Evolutionary conservation across 2,888 invertebrate species (phyloP).

Genomic region (Diplolepis rosae): DNA sequence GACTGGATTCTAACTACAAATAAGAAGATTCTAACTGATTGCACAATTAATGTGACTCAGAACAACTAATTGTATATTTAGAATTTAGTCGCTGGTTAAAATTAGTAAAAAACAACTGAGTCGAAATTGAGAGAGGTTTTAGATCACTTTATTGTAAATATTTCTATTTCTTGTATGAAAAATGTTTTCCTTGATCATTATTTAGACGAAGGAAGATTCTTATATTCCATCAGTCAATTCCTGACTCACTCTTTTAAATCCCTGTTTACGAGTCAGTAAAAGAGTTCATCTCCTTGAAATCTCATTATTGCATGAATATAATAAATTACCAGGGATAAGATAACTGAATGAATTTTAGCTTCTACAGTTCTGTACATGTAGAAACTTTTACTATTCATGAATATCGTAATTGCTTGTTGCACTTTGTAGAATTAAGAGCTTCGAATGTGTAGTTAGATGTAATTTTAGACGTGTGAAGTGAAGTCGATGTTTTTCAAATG

Average conservation of each 20-base stretch:
- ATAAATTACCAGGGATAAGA: not conserved
- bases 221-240: not conserved
- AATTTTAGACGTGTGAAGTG: not conserved
- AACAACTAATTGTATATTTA: no score
- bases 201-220: not conserved
- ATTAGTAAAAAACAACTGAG: no score
- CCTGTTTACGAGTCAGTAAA: not conserved
- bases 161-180: not conserved
- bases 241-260: not conserved
- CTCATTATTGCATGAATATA: constrained; percentile 16
- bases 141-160: no score
- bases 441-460: not conserved
- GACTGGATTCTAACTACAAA: no score
- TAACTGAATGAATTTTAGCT: not conserved
- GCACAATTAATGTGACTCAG: no score
- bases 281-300: not conserved
- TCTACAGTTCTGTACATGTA: not conserved
- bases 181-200: not conserved
- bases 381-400: not conserved
- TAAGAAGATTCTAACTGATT: no score
- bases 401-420: constrained; percentile 17
- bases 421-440: not conserved
- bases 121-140: no score
- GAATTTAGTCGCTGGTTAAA: no score
- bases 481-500: not conserved